Percentiles rank a stretch among this genome's conserved stretches.
Conservation (phyloP, 2,113 vertebrate species). For the Macroglossus sobrinus region DNA sequence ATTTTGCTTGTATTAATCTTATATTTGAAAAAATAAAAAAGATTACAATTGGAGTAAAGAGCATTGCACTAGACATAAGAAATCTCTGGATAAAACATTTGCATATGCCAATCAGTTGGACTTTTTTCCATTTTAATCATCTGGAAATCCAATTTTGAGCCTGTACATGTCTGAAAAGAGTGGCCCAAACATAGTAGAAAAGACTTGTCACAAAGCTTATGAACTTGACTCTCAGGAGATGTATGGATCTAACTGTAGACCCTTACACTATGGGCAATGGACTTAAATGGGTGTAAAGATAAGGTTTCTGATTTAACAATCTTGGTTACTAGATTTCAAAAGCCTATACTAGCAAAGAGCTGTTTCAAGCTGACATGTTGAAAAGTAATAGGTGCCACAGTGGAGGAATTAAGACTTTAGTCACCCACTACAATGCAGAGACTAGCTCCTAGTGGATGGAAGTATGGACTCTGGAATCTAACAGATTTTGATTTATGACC, state of each 20-base stretch:
- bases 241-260: neutral
- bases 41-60: neutral
- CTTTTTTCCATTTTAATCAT: slow-evolving; percentile 24
- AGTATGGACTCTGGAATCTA: neutral
- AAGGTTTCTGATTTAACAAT: neutral
- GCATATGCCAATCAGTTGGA: neutral
- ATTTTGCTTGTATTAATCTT: slow-evolving; percentile 24
- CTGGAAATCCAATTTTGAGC: slow-evolving; percentile 13
- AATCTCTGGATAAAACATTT: neutral
- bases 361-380: neutral
- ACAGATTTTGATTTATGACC: neutral
- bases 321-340: neutral
- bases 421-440: neutral
- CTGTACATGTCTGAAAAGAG: neutral
- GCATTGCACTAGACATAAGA: neutral
- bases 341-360: neutral
- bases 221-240: neutral
- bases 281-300: neutral
- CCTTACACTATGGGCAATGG: neutral
- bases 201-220: neutral
- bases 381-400: neutral
- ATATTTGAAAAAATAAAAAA: neutral
- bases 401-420: neutral
- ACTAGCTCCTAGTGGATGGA: neutral
- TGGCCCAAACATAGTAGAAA: neutral